Evolutionary conservation across 2,113 vertebrate species (phyloP).

Genomic region (Morone chrysops): DNA sequence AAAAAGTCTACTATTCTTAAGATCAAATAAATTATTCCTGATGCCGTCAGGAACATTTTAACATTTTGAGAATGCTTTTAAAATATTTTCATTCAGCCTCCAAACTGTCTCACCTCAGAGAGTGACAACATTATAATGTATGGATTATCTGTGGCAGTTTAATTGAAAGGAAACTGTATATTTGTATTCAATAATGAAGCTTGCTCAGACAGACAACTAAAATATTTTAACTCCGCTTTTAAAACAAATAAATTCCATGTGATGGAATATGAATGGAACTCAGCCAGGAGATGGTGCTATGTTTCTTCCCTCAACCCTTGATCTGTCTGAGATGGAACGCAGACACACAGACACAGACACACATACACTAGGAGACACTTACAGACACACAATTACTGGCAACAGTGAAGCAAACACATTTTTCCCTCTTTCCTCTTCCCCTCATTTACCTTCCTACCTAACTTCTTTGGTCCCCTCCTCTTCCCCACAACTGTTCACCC

Average conservation of each 20-base stretch:
- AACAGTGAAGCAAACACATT: too few relatives aligned
- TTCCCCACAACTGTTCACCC: too few relatives aligned
- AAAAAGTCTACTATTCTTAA: not conserved
- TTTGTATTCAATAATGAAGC: not conserved
- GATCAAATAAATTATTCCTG: not conserved
- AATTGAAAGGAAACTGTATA: not conserved
- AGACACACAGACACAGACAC: too few relatives aligned
- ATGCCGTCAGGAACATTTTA: not conserved
- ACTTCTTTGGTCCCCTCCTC: too few relatives aligned
- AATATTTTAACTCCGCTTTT: not conserved
- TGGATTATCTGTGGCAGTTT: not conserved
- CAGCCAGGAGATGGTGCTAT: conserved; percentile 16
- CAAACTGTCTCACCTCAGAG: not conserved
- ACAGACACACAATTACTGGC: too few relatives aligned
- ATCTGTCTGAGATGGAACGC: too few relatives aligned
- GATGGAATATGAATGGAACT: not conserved
- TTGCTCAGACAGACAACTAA: not conserved
- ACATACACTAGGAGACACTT: too few relatives aligned
- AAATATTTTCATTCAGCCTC: not conserved
- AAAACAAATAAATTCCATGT: not conserved
- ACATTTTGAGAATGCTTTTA: too few relatives aligned
- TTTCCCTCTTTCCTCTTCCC: too few relatives aligned
- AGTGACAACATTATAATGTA: not conserved
- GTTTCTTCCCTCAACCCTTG: too few relatives aligned
- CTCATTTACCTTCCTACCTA: too few relatives aligned